Evolutionary conservation across 2,797 vertebrate species (phyloP), one percentile per base, ranked within the genome.

Genomic region (Garrulus glandarius): DNA sequence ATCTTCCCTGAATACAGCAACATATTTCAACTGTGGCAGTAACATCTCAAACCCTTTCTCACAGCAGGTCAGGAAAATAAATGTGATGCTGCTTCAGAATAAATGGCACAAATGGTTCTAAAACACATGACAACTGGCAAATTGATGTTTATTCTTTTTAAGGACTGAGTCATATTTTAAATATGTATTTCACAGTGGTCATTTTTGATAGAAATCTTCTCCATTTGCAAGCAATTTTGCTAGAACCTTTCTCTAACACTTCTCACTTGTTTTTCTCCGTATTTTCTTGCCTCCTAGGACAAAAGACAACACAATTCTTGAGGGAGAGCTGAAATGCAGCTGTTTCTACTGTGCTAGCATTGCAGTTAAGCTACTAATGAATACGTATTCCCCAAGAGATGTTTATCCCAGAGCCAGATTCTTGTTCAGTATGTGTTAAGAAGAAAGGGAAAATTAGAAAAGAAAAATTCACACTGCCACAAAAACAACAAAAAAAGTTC

Each of bases 21-120:
- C 67, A 59, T 94, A 70, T 88, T 93, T 96, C 85, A 94, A 1
- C 74, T 60, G 89, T 84, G 89, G 69, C 87, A 95, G 74, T 70
- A 94, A 74, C 67, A 79, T 94, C 91, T 88, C 91, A 41, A 92
- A 82, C 67, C 59, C 72, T 69, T 89, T 59, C 72, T 86, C 89
- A n/a, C 55, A 92, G 82, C 55, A 36, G 87, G 85, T 93, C 87
- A 84, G 69, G 85, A 86, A 96, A 94, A 96, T 86, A 86, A 93
- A 92, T 96, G 79, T 27, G 59, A 39, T 82, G 44, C 83, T 88
- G 76, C 79, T 88, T 64, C 72, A 82, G 72, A 96, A 89, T 92
- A 92, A 93, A 83, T 91, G 82, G 61, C 34, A 5, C 52, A 76
- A 95, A 76, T 84, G 79, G 57, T 34, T 90, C 87, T 81, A 56